Evolutionary conservation across 1,140 invertebrate species (phyloP), one percentile per base, ranked within the genome.

Genomic region (Eubasilissa regina): DNA sequence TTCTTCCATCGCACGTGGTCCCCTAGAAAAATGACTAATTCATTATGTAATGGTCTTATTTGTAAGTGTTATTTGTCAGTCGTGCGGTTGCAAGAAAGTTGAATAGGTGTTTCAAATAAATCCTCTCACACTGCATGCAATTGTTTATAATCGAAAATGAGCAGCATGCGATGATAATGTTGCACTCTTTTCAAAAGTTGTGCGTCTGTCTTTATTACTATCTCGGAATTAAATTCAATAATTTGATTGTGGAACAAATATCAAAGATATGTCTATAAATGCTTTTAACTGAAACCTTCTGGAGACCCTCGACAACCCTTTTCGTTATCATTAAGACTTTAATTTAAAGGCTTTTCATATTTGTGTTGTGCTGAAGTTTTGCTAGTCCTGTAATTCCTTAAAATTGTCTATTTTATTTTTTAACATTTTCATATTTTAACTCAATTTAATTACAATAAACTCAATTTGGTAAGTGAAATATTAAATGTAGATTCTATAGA

Each of bases 111-210:
- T 70, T 19, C 47, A 53, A 70, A 51, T 66, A 43, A 66, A 44
- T 72, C 9, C 44, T 70, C 66, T 74, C 70, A 56, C 70, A 74
- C 70, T 44, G 70, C 70, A 74, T 74, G 70, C 53, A 15, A 35
- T 48, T 56, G 70, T 74, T 25, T 13, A 56, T 55, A 56, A 74
- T 55, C 35, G 7, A 51, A 21, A 53, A 21, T 51, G 21, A 53
- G 21, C 13, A 17, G 68, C 68, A 72, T 72, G 68, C 45, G 19
- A 13, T 13, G 25, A 9, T 48, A 70, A 70, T 44, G 19, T 0
- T 45, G 43, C 64, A 68, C 47, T 48, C 15, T 11, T 48, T 48
- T 51, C 11, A 9, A 56, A 17, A 17, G 53, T n/a, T 62, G 17
- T 70, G 13, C 17, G 21, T 51, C 6, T 8, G n/a, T n/a, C n/a